Percentiles rank a stretch among this genome's conserved stretches.
Evolutionary conservation across 2,797 vertebrate genomes (phyloP).

Genomic region (Coreius guichenoti): DNA sequence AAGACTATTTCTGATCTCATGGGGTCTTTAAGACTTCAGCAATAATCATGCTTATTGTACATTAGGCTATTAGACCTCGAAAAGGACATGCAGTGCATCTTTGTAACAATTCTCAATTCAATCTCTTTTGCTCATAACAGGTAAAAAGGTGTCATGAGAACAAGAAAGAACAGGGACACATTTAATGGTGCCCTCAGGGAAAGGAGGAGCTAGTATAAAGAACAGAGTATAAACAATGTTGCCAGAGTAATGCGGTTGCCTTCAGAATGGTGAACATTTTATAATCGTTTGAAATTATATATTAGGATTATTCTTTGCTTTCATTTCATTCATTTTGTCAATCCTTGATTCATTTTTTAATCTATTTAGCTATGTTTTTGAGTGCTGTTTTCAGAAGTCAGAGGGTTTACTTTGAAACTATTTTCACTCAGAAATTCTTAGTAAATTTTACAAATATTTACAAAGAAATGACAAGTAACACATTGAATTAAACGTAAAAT

Average conservation of each 20-base stretch:
- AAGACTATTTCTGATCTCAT: not conserved
- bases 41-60: not conserved
- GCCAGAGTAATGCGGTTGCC: not conserved
- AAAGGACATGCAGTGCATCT: not conserved
- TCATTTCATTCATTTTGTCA: not conserved
- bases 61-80: not conserved
- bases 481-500: not conserved
- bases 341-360: not conserved
- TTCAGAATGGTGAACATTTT: not conserved
- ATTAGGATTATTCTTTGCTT: not conserved
- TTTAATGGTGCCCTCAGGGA: conserved; percentile 21
- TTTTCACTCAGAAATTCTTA: not conserved
- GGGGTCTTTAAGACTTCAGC: not conserved
- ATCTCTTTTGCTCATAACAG: conserved; percentile 7
- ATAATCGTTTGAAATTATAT: not conserved
- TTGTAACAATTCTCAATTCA: not conserved
- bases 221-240: conserved; percentile 28
- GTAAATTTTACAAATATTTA: not conserved
- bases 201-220: not conserved
- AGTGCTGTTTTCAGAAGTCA: not conserved
- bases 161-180: conserved; percentile 28
- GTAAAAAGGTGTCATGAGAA: conserved; percentile 15
- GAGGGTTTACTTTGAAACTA: not conserved
- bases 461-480: not conserved
- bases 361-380: not conserved